A percentile compares a stretch with the other conserved stretches of the same genome.
Evolutionary conservation across 2,797 vertebrate genomes (phyloP).

Genomic region (Protonibea diacanthus): DNA sequence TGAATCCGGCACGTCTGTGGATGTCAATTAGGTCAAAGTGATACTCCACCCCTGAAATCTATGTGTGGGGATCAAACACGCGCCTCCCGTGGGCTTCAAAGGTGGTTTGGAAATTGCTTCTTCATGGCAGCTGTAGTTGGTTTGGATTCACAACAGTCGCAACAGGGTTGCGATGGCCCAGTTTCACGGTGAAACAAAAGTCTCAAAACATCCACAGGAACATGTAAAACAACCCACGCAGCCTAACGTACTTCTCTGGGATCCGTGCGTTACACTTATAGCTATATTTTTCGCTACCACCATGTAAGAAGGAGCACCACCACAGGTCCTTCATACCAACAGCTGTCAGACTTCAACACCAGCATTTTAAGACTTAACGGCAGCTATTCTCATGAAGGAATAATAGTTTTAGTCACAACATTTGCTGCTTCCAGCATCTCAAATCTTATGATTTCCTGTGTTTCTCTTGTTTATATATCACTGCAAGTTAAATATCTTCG

Average conservation of each 20-base stretch:
- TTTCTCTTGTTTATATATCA: not conserved
- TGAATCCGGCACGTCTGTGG: slow-evolving; percentile 21
- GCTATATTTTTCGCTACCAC: not conserved
- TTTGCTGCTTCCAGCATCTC: not conserved
- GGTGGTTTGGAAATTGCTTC: slow-evolving; percentile 16
- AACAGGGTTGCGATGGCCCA: slow-evolving; percentile 9
- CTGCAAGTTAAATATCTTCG: not conserved
- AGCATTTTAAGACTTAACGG: too few species aligned
- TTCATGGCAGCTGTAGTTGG: slow-evolving; percentile 33
- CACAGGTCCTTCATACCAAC: too few species aligned
- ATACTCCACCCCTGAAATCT: slow-evolving; percentile 26
- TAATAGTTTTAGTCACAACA: not conserved
- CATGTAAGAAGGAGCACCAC: too few species aligned
- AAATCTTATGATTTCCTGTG: not conserved
- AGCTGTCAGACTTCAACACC: too few species aligned
- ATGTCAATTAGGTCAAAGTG: slow-evolving; percentile 28
- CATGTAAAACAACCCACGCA: slow-evolving; percentile 7
- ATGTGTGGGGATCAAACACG: slow-evolving; percentile 10
- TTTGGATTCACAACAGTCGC: slow-evolving; percentile 12
- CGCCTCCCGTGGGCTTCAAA: slow-evolving; percentile 19
- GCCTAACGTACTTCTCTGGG: not conserved
- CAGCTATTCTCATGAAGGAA: too few species aligned
- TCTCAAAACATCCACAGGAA: slow-evolving; percentile 1
- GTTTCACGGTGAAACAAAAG: slow-evolving; percentile 22
- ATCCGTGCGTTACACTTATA: not conserved